Evolutionary conservation across 2,113 vertebrate genomes (phyloP).

Genomic region (Hydrolagus affinis): DNA sequence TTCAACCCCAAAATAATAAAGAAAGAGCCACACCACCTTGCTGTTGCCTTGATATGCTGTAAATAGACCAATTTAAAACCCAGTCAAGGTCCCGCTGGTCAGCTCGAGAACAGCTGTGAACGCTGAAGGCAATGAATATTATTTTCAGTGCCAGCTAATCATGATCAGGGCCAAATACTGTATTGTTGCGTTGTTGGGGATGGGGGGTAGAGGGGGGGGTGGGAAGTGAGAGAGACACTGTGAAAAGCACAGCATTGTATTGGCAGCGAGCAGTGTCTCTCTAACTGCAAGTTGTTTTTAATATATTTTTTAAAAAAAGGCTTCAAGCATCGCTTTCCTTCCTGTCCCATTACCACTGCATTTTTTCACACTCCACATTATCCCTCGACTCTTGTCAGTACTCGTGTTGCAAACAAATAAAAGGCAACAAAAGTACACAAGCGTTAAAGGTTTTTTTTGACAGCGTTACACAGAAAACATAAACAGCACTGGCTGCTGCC

Average conservation of each 20-base stretch:
- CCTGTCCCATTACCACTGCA: neutral
- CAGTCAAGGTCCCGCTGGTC: constrained; percentile 65
- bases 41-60: constrained; percentile 77
- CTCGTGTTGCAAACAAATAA: neutral
- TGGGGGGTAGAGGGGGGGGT: neutral
- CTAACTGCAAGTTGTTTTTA: neutral
- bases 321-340: neutral
- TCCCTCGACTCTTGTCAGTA: neutral
- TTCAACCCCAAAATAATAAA: constrained; percentile 77
- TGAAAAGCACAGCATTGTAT: constrained; percentile 18
- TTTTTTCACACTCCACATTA: neutral
- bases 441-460: neutral
- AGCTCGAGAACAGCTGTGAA: constrained; percentile 62
- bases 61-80: constrained; percentile 85
- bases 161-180: constrained; percentile 25
- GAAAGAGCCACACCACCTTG: constrained; percentile 76
- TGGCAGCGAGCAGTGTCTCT: constrained; percentile 17
- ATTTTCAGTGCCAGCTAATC: constrained; percentile 18
- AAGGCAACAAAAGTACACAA: neutral
- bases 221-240: neutral
- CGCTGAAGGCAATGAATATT: constrained; percentile 57
- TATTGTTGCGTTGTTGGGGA: neutral
- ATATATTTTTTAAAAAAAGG: neutral
- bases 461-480: neutral
- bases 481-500: neutral